These are phyloP conservation scores for Epizoanthus ramosus DNA, from an alignment of 92 coral and sea anemone genomes.

Conservation along the genomic window DNA sequence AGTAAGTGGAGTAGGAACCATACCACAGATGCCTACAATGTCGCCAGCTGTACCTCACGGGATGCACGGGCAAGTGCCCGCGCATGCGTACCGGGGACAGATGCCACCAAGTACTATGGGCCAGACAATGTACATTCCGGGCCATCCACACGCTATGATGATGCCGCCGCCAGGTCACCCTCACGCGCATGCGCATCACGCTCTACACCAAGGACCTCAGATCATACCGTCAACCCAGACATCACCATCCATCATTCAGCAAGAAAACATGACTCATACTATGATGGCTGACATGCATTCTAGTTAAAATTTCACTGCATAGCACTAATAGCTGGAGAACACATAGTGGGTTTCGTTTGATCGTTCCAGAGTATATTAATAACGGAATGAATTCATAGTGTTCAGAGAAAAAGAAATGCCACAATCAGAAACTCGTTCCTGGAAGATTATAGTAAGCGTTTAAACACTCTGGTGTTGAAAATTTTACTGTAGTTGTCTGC, in stretches of 20 bases:
- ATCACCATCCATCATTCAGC: conserved; percentile 95
- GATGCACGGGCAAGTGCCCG: conserved; percentile 95
- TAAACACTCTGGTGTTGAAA: too few relatives aligned
- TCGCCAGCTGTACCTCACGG: conserved; percentile 85
- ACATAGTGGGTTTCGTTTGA: conserved; percentile 35
- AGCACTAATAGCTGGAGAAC: conserved; percentile 2
- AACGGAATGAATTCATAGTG: too few relatives aligned
- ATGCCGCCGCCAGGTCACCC: conserved; percentile 99
- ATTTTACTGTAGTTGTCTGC: too few relatives aligned
- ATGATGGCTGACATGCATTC: conserved; percentile 98
- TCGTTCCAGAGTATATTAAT: conserved; percentile 1
- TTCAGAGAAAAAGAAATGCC: too few relatives aligned
- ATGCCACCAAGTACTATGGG: conserved; percentile 93
- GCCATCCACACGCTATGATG: conserved; percentile 99
- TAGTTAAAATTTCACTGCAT: conserved; percentile 64
- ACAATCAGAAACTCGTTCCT: too few relatives aligned
- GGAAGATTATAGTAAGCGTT: too few relatives aligned
- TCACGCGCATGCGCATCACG: conserved; percentile 97
- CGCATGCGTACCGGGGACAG: conserved; percentile 96
- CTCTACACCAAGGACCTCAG: conserved; percentile 81
- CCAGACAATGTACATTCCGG: conserved; percentile 99
- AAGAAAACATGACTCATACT: conserved; percentile 96
- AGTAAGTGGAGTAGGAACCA: conserved; percentile 90
- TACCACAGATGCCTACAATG: conserved; percentile 86
- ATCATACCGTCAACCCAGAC: conserved; percentile 95